Evolutionary conservation across 2,797 vertebrate genomes (phyloP).

Genomic region (Rhinella marina): DNA sequence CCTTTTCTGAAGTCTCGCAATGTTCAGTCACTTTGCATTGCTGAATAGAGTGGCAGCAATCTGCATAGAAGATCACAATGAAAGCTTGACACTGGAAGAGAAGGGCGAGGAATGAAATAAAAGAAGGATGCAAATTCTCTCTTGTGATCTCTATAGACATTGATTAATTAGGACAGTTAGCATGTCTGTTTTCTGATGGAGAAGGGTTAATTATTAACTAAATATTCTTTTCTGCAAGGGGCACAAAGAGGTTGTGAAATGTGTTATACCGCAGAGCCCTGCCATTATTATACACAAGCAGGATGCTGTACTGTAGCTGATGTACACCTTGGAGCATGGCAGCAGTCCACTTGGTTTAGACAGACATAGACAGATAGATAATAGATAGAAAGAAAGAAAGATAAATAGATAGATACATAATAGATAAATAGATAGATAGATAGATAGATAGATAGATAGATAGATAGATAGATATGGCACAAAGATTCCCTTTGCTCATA

Average conservation of each 20-base stretch:
- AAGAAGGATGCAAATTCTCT: conserved; percentile 59
- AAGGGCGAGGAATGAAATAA: conserved; percentile 67
- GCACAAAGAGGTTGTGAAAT: conserved; percentile 64
- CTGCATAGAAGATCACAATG: conserved; percentile 63
- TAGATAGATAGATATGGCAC: too few species aligned
- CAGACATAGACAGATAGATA: too few species aligned
- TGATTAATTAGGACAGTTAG: conserved; percentile 75
- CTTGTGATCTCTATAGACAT: conserved; percentile 67
- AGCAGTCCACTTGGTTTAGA: too few species aligned
- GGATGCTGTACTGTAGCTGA: conserved; percentile 36
- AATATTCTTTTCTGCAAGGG: conserved; percentile 65
- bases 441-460: too few species aligned
- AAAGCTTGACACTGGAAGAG: conserved; percentile 63
- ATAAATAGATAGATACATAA: too few species aligned
- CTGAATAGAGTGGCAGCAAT: conserved; percentile 40
- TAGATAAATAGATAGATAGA: too few species aligned
- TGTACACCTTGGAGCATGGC: not conserved
- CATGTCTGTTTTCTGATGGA: conserved; percentile 66
- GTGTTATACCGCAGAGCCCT: conserved; percentile 51
- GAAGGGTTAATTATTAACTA: conserved; percentile 71
- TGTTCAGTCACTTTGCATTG: conserved; percentile 20
- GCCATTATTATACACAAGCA: conserved; percentile 59
- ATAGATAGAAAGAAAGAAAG: too few species aligned
- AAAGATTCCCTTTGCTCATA: too few species aligned
- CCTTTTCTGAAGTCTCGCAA: conserved; percentile 42